Evolutionary conservation across 2,797 vertebrate genomes (phyloP).

Genomic region (Etheostoma nigrum): DNA sequence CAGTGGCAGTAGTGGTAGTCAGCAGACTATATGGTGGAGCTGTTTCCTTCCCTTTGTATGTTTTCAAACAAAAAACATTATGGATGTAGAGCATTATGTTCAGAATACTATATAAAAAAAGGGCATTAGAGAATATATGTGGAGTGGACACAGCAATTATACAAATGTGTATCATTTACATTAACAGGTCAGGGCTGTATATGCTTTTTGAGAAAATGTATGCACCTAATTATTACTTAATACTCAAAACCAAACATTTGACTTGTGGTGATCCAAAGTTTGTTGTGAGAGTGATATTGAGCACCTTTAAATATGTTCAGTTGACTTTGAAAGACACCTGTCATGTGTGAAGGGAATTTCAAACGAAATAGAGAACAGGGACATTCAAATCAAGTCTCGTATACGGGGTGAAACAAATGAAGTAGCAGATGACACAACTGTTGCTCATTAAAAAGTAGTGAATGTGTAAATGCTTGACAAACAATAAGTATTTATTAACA

Average conservation of each 20-base stretch:
- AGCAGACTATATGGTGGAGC: background rate
- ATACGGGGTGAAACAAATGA: background rate
- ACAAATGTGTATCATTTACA: background rate
- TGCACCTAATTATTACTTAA: background rate
- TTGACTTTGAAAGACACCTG: slow-evolving; percentile 33
- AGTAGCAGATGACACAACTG: background rate
- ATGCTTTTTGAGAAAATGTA: background rate
- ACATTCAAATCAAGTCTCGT: slow-evolving; percentile 51
- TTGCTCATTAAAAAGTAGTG: background rate
- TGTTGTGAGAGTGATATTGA: background rate
- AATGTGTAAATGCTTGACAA: background rate
- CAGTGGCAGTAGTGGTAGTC: background rate
- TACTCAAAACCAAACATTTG: background rate
- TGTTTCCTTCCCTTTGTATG: slow-evolving; percentile 1
- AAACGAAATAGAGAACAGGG: slow-evolving; percentile 52
- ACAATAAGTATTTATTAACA: background rate
- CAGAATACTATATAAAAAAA: background rate
- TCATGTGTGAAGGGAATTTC: slow-evolving; percentile 37
- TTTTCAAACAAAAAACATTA: background rate
- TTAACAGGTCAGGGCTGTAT: background rate
- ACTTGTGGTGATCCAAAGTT: background rate
- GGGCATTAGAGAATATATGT: background rate
- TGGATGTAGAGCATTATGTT: slow-evolving; percentile 4
- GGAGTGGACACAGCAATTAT: background rate
- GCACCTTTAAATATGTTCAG: background rate